Conservation (phyloP, 2,113 vertebrate genomes). For the Chionomys nivalis region DNA sequence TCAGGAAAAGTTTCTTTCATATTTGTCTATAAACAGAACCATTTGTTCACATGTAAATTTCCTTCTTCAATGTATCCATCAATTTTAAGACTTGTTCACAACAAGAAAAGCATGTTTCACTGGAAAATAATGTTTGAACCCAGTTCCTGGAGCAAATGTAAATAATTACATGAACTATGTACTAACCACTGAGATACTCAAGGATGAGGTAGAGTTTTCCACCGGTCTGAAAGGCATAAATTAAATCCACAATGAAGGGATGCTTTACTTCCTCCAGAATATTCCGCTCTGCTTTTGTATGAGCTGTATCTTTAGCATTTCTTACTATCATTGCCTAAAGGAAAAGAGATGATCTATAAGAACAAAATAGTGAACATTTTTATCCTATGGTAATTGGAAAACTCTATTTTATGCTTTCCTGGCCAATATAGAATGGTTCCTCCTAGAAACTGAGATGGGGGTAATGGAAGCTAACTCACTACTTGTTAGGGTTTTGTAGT, state of each 20-base stretch:
- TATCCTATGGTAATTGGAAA: constrained; percentile 54
- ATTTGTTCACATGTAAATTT: constrained; percentile 49
- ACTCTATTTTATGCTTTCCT: constrained; percentile 62
- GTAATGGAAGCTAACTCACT: constrained; percentile 48
- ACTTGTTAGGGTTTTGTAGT: constrained; percentile 27
- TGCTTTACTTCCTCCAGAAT: constrained; percentile 99
- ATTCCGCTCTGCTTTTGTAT: constrained; percentile 98
- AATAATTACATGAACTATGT: constrained; percentile 71
- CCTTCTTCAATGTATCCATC: constrained; percentile 41
- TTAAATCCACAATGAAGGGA: constrained; percentile 98
- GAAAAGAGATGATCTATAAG: constrained; percentile 77
- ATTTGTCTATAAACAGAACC: constrained; percentile 60
- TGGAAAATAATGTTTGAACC: constrained; percentile 61
- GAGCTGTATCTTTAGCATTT: constrained; percentile 99
- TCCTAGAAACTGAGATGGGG: constrained; percentile 14
- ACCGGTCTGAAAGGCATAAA: constrained; percentile 99
- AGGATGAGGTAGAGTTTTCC: constrained; percentile 99
- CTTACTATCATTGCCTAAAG: constrained; percentile 98
- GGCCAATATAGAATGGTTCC: constrained; percentile 48
- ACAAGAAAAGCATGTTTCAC: constrained; percentile 46
- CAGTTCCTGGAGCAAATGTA: constrained; percentile 65
- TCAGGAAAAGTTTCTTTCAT: constrained; percentile 49
- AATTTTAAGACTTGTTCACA: constrained; percentile 45
- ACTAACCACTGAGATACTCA: constrained; percentile 98
- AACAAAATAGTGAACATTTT: constrained; percentile 70